Evolutionary conservation across 2,113 vertebrate genomes (phyloP), one percentile per base, ranked within the genome.

Genomic region (Mobula birostris): DNA sequence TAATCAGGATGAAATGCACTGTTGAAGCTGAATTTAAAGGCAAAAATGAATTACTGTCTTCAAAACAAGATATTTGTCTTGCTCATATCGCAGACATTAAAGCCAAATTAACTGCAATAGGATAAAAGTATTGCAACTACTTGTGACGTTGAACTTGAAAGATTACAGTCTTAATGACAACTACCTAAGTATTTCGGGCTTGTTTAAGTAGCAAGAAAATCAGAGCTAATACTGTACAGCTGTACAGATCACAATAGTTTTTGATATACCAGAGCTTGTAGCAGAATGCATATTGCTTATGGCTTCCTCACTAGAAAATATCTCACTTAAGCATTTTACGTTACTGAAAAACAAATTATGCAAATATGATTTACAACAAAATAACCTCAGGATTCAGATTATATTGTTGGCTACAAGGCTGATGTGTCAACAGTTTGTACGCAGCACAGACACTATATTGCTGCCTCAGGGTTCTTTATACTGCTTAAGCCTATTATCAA

Each of bases 101-200:
- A 93, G 74, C 74, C 68, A 72, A 12, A 56, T 74, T 40, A 66
- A 93, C 91, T 56, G 91, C 21, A 29, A 74, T 56, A 27, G 91
- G 36, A 93, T 93, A 93, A 93, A 93, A 74, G 70, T 70, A 74
- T 93, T 93, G 40, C 90, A 92, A 32, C 90, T 92, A 92, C 36
- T 93, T 92, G 36, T 92, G 88, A 92, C 68, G 32, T 92, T 93
- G 72, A 70, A 93, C 91, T 74, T 93, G 91, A 74, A 74, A 70
- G 91, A 56, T 93, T 76, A 93, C 36, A 93, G 36, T 70, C 27
- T 93, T 68, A 93, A 72, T 74, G 68, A 76, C 91, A 93, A 74
- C 68, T 76, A 74, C 40, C 40, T 74, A 93, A 93, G 70, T 74
- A 70, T n/a, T 93, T 74, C 36, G 27, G 70, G 68, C 91, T 74